phyloP scores from a whole-genome alignment of 2,797 vertebrate genomes.

The Aeoliscus strigatus region DNA sequence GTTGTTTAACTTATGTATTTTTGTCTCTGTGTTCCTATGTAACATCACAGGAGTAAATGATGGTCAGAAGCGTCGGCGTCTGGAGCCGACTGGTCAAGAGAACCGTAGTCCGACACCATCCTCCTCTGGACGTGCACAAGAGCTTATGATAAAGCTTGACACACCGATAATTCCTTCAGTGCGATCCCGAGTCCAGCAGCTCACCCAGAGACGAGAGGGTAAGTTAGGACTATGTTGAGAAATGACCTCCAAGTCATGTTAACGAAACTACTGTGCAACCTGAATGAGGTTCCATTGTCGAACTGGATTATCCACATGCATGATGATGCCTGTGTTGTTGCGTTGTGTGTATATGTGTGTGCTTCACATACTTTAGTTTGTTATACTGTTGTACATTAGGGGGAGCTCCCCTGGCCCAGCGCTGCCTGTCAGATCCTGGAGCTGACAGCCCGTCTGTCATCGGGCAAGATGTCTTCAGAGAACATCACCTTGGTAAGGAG shows the following conservation, averaged over 20 bases:
- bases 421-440: constrained; percentile 70
- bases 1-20: too few species aligned
- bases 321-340: too few species aligned
- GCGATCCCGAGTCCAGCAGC: constrained; percentile 62
- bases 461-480: constrained; percentile 11
- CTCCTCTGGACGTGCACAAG: constrained; percentile 36
- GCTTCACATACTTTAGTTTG: too few species aligned
- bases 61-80: constrained; percentile 64
- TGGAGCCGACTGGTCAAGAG: constrained; percentile 60
- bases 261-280: too few species aligned
- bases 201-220: constrained; percentile 66
- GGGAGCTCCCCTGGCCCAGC: constrained; percentile 44
- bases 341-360: too few species aligned
- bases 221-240: too few species aligned
- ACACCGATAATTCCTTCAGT: constrained; percentile 66
- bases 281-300: too few species aligned
- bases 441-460: constrained; percentile 7
- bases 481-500: constrained; percentile 59
- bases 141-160: constrained; percentile 61
- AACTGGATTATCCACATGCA: too few species aligned
- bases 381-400: constrained; percentile 34
- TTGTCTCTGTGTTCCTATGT: background rate
- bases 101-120: constrained; percentile 51
- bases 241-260: too few species aligned
- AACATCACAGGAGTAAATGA: constrained; percentile 52